These are phyloP conservation scores for Lampris incognitus DNA, from an alignment of 2,113 vertebrate species.

Conservation along the genomic window DNA sequence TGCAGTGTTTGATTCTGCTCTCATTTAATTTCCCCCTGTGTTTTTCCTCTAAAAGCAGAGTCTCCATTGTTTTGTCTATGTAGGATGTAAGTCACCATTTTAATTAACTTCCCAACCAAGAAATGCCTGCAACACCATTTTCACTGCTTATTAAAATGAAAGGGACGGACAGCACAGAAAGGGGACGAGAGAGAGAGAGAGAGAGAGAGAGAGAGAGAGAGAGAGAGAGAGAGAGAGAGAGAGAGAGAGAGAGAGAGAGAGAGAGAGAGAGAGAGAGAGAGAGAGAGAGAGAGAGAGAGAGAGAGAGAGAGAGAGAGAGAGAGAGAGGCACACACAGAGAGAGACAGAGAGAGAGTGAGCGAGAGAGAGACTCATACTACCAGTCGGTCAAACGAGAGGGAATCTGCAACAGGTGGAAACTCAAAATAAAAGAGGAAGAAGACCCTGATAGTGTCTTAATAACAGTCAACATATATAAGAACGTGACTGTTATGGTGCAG, in stretches of 20 bases:
- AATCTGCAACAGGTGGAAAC: too few species aligned
- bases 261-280: background rate
- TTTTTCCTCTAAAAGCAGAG: constrained; percentile 59
- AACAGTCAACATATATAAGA: too few species aligned
- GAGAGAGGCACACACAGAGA: too few species aligned
- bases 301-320: constrained; percentile 67
- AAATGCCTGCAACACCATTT: constrained; percentile 69
- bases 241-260: constrained; percentile 26
- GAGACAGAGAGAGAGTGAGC: too few species aligned
- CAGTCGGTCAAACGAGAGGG: too few species aligned
- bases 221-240: constrained; percentile 38
- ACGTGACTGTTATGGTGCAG: too few species aligned
- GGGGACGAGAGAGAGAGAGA: constrained; percentile 21
- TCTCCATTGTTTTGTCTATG: constrained; percentile 81
- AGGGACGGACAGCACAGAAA: constrained; percentile 35
- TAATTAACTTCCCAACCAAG: constrained; percentile 82
- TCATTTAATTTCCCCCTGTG: constrained; percentile 79
- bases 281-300: constrained; percentile 45
- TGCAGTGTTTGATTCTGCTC: constrained; percentile 65
- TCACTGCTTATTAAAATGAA: constrained; percentile 74
- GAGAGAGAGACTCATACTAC: too few species aligned
- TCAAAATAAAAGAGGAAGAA: too few species aligned
- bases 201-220: constrained; percentile 46
- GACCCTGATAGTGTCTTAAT: too few species aligned
- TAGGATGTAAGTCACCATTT: constrained; percentile 81